Evolutionary conservation across 2,888 invertebrate species (phyloP), one percentile per base, ranked within the genome.

Genomic region (Epirrhoe tristata): DNA sequence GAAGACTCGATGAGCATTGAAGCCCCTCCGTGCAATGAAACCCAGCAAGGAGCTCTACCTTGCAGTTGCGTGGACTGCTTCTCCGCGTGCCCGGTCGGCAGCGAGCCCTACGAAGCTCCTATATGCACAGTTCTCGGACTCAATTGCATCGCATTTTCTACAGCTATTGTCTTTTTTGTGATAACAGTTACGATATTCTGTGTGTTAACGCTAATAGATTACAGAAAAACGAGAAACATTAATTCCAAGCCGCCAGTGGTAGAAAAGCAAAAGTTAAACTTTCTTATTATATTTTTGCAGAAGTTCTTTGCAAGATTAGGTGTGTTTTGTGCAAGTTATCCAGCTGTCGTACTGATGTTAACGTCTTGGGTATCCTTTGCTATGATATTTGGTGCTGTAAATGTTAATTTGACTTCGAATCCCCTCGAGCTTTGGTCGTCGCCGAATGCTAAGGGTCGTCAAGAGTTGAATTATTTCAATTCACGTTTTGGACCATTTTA

Each of bases 401-500:
- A 91, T 63, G 86, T 98, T 71, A 87, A 95, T 68, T 94, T 99
- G 0, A 98, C 97, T 0, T 96, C 98, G 0, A 96, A 98, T 84
- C 99, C 99, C 0, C 96, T 98, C 1, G 97, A 99, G 83, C 94
- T 99, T 52, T 99, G 99, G 99, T 98, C 99, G 0, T 94, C 98
- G 0, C 96, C 97, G 0, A 88, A 93, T 32, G 98, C 98, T 76
- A 94, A 95, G 67, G 96, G 98, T 43, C 94, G 99, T 66, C 82
- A 94, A 50, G 98, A 99, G 81, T 97, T 98, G 82, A 95, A 97
- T 69, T 98, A 96, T 83, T 99, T 97, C 80, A 98, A 99, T 85
- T 88, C 94, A 12, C 95, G 96, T 78, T 99, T 99, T 84, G 95
- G 95, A 7, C 98, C 98, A 0, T 98, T 98, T 88, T 98, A 97